A percentile compares a stretch with the other conserved stretches of the same genome.
Evolutionary conservation across 2,113 vertebrate genomes (phyloP).

Genomic region (Tympanuchus pallidicinctus): DNA sequence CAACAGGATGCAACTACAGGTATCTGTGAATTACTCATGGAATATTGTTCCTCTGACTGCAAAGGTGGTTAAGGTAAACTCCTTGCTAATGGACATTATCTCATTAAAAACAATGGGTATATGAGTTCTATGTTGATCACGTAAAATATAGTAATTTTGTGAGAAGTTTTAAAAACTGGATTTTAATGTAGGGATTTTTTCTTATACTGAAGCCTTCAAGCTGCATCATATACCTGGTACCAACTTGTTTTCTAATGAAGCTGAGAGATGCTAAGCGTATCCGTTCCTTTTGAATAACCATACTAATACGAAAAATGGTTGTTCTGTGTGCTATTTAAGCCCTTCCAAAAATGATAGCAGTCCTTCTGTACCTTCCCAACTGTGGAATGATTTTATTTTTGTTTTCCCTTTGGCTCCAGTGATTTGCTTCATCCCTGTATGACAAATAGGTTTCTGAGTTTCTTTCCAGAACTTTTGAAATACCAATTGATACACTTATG

Average conservation of each 20-base stretch:
- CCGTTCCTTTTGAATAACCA: neutral
- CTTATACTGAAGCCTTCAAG: conserved; percentile 1
- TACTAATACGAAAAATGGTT: neutral
- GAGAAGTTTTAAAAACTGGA: neutral
- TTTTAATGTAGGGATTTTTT: neutral
- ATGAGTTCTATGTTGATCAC: neutral
- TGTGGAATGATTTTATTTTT: neutral
- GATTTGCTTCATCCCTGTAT: neutral
- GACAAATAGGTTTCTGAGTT: conserved; percentile 13
- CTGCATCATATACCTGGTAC: neutral
- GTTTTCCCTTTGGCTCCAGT: neutral
- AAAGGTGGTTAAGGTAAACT: neutral
- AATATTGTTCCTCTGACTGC: neutral
- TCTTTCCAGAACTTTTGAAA: conserved; percentile 1
- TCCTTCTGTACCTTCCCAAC: neutral
- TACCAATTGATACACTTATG: neutral
- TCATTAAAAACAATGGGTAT: neutral
- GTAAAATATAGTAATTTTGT: neutral
- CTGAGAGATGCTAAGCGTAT: neutral
- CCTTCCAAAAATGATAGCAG: neutral
- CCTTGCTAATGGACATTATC: neutral
- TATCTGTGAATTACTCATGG: neutral
- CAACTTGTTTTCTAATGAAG: neutral
- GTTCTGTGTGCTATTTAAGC: neutral
- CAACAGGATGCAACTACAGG: neutral